Percentiles rank a stretch among this genome's conserved stretches.
phyloP scores from a whole-genome alignment of 2,113 vertebrate genomes.

The Vidua macroura region DNA sequence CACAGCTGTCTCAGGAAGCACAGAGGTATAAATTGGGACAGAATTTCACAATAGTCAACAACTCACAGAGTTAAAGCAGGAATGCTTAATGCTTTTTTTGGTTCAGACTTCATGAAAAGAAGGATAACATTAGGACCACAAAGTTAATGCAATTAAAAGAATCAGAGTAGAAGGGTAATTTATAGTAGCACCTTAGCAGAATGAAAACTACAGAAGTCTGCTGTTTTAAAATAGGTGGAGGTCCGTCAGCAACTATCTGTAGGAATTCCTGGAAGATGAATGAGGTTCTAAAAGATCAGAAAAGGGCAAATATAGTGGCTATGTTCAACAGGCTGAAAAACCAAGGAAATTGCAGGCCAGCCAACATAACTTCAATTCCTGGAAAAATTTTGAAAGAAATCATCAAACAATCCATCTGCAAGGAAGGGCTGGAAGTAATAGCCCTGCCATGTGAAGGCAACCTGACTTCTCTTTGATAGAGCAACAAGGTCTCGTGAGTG shows the following conservation, averaged over 20 bases:
- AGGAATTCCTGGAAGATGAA: background rate
- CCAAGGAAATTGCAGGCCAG: background rate
- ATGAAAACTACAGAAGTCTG: background rate
- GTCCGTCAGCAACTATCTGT: background rate
- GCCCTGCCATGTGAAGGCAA: background rate
- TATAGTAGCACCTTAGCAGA: background rate
- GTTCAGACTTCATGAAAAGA: background rate
- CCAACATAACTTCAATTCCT: slow-evolving; percentile 1
- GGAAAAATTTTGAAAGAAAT: background rate
- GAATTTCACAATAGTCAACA: slow-evolving; percentile 9
- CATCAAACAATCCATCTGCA: background rate
- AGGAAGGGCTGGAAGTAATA: slow-evolving; percentile 29
- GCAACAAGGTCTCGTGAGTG: background rate
- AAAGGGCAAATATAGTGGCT: background rate
- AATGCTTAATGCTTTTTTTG: background rate
- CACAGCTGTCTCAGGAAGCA: slow-evolving; percentile 60
- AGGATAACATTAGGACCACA: background rate
- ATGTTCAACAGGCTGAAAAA: background rate
- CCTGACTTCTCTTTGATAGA: background rate
- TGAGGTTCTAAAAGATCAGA: background rate
- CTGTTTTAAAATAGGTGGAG: background rate
- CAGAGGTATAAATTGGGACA: slow-evolving; percentile 36
- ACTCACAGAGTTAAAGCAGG: background rate
- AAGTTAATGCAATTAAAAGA: background rate
- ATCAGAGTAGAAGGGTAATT: background rate